A percentile compares a stretch with the other conserved stretches of the same genome.
Evolutionary conservation across 1,140 invertebrate species (phyloP).

Genomic region (fruit fly (Drosophila melanogaster)): Release_6_plus_ISO1_MT NT_033779.5:15688501-15689000

Average conservation of each 20-base stretch:
- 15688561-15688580: slow-evolving; percentile 38
- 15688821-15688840: neutral
- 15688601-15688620: slow-evolving; percentile 68
- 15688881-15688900: slow-evolving; percentile 24
- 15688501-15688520: neutral
- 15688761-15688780: slow-evolving; percentile 67
- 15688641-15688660: slow-evolving; percentile 29
- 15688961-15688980: slow-evolving; percentile 64
- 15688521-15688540: slow-evolving; percentile 12
- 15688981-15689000: slow-evolving; percentile 74
- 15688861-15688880: slow-evolving; percentile 24
- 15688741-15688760: slow-evolving; percentile 65
- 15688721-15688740: slow-evolving; percentile 61
- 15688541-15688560: slow-evolving; percentile 61
- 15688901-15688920: slow-evolving; percentile 71
- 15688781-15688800: neutral
- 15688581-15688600: slow-evolving; percentile 78
- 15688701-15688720: slow-evolving; percentile 73
- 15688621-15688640: slow-evolving; percentile 19
- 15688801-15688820: slow-evolving; percentile 8
- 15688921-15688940: slow-evolving; percentile 67
- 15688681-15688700: slow-evolving; percentile 22
- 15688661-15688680: slow-evolving; percentile 20
- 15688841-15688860: slow-evolving; percentile 25
- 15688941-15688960: slow-evolving; percentile 58